Conservation (phyloP, 2,888 invertebrate species). For the Smittia sp. region DNA sequence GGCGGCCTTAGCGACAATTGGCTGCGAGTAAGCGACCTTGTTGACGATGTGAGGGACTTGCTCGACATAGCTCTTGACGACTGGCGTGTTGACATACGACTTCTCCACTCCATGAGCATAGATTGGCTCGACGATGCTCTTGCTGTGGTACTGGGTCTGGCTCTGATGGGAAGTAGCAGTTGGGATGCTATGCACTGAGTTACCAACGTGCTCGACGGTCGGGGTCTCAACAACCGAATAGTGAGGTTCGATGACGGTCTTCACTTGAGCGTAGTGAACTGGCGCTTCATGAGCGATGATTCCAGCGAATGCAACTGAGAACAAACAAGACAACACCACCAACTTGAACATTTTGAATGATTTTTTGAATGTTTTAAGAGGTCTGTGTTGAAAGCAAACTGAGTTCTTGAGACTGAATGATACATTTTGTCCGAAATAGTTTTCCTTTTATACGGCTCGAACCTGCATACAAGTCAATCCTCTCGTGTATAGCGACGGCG, state of each 20-base stretch:
- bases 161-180: slow-evolving; percentile 29
- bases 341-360: slow-evolving; percentile 41
- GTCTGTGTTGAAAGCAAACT: slow-evolving; percentile 41
- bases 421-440: slow-evolving; percentile 34
- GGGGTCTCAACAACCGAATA: slow-evolving; percentile 29
- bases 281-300: slow-evolving; percentile 14
- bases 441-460: slow-evolving; percentile 29
- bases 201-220: slow-evolving; percentile 24
- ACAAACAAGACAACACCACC: slow-evolving; percentile 40
- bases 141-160: slow-evolving; percentile 34
- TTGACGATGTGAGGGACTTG: slow-evolving; percentile 13
- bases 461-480: neutral
- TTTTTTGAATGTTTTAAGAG: slow-evolving; percentile 29
- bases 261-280: slow-evolving; percentile 10
- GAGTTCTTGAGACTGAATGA: slow-evolving; percentile 37
- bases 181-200: slow-evolving; percentile 1
- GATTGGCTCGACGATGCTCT: slow-evolving; percentile 35
- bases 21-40: slow-evolving; percentile 7
- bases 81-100: slow-evolving; percentile 11
- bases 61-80: slow-evolving; percentile 27
- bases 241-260: slow-evolving; percentile 31
- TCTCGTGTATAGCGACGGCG: neutral
- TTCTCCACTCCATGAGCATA: slow-evolving; percentile 40
- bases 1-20: neutral
- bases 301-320: slow-evolving; percentile 32